Evolutionary conservation across 2,888 invertebrate genomes (phyloP), one percentile per base, ranked within the genome.

Genomic region (Ectemnius cavifrons): DNA sequence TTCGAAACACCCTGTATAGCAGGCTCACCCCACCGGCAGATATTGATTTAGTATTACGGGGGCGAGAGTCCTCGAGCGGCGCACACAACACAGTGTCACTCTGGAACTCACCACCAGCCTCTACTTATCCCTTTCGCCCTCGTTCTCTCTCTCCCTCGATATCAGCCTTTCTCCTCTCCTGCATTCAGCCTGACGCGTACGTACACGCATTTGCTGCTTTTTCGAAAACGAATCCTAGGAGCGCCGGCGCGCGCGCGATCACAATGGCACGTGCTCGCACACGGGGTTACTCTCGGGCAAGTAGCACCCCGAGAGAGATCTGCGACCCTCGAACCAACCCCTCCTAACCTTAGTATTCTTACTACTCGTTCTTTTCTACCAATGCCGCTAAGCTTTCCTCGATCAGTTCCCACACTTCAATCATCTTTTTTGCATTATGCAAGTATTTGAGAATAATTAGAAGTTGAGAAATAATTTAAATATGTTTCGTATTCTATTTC

Each of bases 21-120:
- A 66, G 74, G 63, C 71, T 79, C 81, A 81, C 85, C 83, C 85
- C 80, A 81, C 84, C 83, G 80, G 73, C 79, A 86, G 87, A 89
- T 89, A 89, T 89, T 89, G 89, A 89, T 89, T 89, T 88, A 88
- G 86, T 87, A 88, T 89, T 89, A 88, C 85, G 83, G 79, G 83
- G 81, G 64, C 60, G 49, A 49, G 64, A 69, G 63, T 60, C 59
- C 59, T 27, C 18, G 56, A 18, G 52, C 45, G 58, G 57, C 58
- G 58, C 67, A 68, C 80, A 79, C 81, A 78, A 80, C 37, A 37
- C 81, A 80, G 78, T 74, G 78, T 81, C 77, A 79, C 82, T 86
- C 37, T 37, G 37, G 37, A 37, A 37, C 37, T 37, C 37, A 37
- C 37, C 37, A 37, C 37, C 37, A 37, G 5, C 11, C 37, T 37